A percentile compares a stretch with the other conserved stretches of the same genome.
phyloP scores from a whole-genome alignment of 2,888 invertebrate genomes.

The Cheilosia grossa region DNA sequence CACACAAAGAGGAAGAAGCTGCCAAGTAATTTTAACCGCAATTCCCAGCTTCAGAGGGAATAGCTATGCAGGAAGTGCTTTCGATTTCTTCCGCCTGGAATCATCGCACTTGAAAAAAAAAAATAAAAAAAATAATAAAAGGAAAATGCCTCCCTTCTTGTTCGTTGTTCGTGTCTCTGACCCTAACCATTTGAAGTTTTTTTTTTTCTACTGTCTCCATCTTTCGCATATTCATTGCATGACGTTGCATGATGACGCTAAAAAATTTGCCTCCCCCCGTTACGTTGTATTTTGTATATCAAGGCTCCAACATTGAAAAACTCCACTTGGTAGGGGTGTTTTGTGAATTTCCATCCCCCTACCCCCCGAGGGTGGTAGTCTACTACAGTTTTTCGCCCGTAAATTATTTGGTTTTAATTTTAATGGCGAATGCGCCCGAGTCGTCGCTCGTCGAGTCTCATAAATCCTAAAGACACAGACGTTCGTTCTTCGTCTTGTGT shows the following conservation, averaged over 20 bases:
- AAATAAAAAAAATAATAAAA: not conserved
- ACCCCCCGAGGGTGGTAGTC: not conserved
- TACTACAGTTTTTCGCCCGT: conserved; percentile 27
- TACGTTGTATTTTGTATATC: not conserved
- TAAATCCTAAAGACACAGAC: conserved; percentile 66
- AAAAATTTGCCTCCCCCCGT: conserved; percentile 6
- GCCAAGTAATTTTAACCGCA: conserved; percentile 36
- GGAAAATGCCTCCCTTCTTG: conserved; percentile 28
- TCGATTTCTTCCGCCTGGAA: conserved; percentile 70
- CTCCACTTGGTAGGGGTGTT: conserved; percentile 16
- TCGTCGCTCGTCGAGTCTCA: conserved; percentile 39
- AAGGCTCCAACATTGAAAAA: conserved; percentile 42
- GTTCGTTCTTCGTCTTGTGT: conserved; percentile 12
- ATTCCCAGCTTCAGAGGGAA: conserved; percentile 15
- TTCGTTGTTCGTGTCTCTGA: conserved; percentile 45
- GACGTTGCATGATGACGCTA: conserved; percentile 65
- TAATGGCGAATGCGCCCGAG: conserved; percentile 57
- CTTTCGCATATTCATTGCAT: conserved; percentile 69
- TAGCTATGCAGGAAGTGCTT: conserved; percentile 42
- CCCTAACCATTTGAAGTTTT: conserved; percentile 20
- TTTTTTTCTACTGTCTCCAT: conserved; percentile 28
- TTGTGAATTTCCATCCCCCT: conserved; percentile 10
- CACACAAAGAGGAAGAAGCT: conserved; percentile 17
- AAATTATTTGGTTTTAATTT: conserved; percentile 73
- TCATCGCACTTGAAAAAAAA: conserved; percentile 70